These are phyloP conservation scores for Paracanthobrama guichenoti DNA, from an alignment of 2,113 vertebrate species.

Conservation along the genomic window DNA sequence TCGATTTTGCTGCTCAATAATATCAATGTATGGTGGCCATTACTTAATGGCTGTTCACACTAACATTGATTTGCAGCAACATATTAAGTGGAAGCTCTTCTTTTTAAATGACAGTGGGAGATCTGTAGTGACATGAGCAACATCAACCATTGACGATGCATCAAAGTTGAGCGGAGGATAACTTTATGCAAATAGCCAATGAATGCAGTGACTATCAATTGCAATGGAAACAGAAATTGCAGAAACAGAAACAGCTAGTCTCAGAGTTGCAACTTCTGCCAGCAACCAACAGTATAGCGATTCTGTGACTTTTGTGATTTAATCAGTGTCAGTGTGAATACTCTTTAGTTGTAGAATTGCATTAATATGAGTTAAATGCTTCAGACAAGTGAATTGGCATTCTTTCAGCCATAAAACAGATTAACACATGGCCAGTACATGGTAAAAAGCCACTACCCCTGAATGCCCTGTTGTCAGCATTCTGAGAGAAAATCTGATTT, in stretches of 20 bases:
- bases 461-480: slow-evolving; percentile 9
- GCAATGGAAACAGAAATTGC: background rate
- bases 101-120: background rate
- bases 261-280: background rate
- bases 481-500: slow-evolving; percentile 12
- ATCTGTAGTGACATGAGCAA: background rate
- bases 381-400: slow-evolving; percentile 3
- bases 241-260: no score
- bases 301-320: background rate
- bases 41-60: background rate
- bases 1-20: background rate
- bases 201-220: background rate
- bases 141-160: background rate
- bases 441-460: background rate
- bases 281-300: background rate
- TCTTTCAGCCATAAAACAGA: slow-evolving; percentile 2
- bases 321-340: background rate
- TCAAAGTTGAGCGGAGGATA: background rate
- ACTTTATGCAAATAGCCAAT: background rate
- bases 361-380: background rate
- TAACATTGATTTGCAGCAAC: background rate
- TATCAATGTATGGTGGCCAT: background rate
- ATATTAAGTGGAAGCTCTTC: background rate
- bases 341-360: background rate
- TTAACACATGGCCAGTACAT: background rate